A percentile compares a stretch with the other conserved stretches of the same genome.
Evolutionary conservation across 2,113 vertebrate genomes (phyloP).

Genomic region (Hypomesus transpacificus): DNA sequence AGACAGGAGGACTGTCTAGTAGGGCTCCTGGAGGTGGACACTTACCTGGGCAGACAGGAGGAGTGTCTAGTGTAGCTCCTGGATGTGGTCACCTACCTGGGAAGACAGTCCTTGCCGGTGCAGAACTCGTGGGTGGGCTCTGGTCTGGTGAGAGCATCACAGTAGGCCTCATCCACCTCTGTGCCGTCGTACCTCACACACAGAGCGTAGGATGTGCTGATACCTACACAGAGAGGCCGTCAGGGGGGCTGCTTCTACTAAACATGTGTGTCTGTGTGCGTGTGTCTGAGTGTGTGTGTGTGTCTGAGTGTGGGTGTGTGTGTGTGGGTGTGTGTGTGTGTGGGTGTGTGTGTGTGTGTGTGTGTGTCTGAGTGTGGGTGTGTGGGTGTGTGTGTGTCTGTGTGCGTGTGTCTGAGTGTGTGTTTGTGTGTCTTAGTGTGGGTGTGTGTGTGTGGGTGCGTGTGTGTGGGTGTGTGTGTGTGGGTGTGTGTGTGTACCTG

Average conservation of each 20-base stretch:
- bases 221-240: slow-evolving; percentile 61
- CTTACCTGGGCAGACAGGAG: neutral
- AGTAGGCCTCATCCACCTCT: slow-evolving; percentile 82
- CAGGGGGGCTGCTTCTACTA: neutral
- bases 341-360: too few species aligned
- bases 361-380: neutral
- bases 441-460: slow-evolving; percentile 61
- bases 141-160: slow-evolving; percentile 80
- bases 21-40: too few species aligned
- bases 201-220: slow-evolving; percentile 77
- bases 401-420: too few species aligned
- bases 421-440: slow-evolving; percentile 1
- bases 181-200: slow-evolving; percentile 82
- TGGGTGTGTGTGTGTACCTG: slow-evolving; percentile 72
- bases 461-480: slow-evolving; percentile 22
- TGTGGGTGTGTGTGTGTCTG: neutral
- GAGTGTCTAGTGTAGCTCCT: neutral
- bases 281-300: neutral
- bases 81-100: slow-evolving; percentile 63
- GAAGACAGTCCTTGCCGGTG: slow-evolving; percentile 82
- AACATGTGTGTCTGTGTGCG: too few species aligned
- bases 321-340: too few species aligned
- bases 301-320: too few species aligned
- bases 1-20: neutral
- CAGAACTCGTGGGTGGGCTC: slow-evolving; percentile 86